Evolutionary conservation across 2,797 vertebrate genomes (phyloP).

Genomic region (Diplodus sargus): DNA sequence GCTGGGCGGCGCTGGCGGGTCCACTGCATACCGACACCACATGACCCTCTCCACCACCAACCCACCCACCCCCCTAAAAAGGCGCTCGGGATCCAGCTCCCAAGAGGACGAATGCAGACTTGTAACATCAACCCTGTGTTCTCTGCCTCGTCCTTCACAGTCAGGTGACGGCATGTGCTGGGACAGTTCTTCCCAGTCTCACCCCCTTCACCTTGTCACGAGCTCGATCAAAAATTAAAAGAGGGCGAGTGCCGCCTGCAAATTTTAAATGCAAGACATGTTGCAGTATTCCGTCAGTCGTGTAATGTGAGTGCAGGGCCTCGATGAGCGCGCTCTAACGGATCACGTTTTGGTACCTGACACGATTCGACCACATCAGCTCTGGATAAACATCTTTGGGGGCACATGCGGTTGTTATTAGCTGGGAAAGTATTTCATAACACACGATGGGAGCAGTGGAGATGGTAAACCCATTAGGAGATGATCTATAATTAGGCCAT

Average conservation of each 20-base stretch:
- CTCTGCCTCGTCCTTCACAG: conserved; percentile 38
- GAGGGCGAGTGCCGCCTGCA: conserved; percentile 7
- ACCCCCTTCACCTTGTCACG: conserved; percentile 26
- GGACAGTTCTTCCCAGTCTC: conserved; percentile 1
- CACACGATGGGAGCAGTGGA: conserved; percentile 31
- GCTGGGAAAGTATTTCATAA: conserved; percentile 26
- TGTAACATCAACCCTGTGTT: conserved; percentile 40
- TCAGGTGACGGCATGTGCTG: conserved; percentile 62
- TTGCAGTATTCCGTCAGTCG: conserved; percentile 32
- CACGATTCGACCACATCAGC: conserved; percentile 9
- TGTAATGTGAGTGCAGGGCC: conserved; percentile 22
- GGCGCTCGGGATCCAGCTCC: conserved; percentile 26
- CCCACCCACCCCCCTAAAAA: conserved; percentile 10
- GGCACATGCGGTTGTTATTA: conserved; percentile 19
- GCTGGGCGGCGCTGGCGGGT: conserved; percentile 15
- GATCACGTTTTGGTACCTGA: conserved; percentile 28
- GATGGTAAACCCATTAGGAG: conserved; percentile 40
- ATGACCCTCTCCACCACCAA: conserved; percentile 43
- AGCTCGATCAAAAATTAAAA: conserved; percentile 10
- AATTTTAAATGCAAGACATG: conserved; percentile 18
- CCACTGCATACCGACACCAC: conserved; percentile 66
- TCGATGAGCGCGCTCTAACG: neutral
- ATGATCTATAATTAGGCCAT: conserved; percentile 39
- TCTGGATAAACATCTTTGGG: conserved; percentile 34
- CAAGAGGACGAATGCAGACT: conserved; percentile 9